phyloP scores from a whole-genome alignment of 2,797 vertebrate genomes.

The Urophycis tenuis region DNA sequence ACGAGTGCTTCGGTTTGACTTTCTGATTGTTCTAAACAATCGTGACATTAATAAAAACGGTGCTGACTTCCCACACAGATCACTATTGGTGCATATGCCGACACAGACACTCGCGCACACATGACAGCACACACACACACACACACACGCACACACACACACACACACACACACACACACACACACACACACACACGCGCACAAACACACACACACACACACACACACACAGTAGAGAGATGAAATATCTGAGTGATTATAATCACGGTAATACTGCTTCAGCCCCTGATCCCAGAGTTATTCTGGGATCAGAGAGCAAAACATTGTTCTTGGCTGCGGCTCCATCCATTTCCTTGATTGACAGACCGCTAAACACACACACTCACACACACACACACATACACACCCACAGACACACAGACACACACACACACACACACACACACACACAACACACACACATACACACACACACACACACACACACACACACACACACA shows the following conservation, averaged over 20 bases:
- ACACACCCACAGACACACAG: conserved; percentile 17
- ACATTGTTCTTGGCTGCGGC: conserved; percentile 61
- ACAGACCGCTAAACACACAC: conserved; percentile 9
- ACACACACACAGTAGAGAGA: background rate
- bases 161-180: background rate
- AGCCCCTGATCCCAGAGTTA: conserved; percentile 23
- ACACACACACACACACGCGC: background rate
- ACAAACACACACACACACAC: background rate
- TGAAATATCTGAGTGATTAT: conserved; percentile 36
- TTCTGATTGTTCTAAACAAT: background rate
- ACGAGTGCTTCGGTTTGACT: background rate
- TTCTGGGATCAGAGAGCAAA: conserved; percentile 51
- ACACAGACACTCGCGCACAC: conserved; percentile 10
- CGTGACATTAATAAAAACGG: conserved; percentile 3
- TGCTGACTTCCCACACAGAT: conserved; percentile 1
- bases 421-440: conserved; percentile 25
- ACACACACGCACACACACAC: background rate
- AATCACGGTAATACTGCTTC: conserved; percentile 41
- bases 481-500: conserved; percentile 32
- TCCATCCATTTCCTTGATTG: conserved; percentile 39
- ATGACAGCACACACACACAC: conserved; percentile 7
- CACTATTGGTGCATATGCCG: background rate
- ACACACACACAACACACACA: conserved; percentile 25
- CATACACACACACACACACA: conserved; percentile 24
- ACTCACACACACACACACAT: conserved; percentile 6